Conservation (phyloP, 2,797 vertebrate genomes). For the Rhabdophis nuchalis region DNA sequence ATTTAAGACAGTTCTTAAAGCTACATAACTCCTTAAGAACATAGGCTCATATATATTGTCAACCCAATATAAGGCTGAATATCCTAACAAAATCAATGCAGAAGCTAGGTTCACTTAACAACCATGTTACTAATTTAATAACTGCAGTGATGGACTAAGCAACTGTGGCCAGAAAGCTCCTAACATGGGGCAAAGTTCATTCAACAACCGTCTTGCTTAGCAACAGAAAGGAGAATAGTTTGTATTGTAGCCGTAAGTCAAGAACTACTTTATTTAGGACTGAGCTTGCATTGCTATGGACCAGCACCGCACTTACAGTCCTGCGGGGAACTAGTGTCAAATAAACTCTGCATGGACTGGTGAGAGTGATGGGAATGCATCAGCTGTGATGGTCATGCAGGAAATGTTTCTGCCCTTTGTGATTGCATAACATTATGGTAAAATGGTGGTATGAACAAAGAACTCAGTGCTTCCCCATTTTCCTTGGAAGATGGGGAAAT, state of each 20-base stretch:
- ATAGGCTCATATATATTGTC: no score
- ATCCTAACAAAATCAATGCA: background rate
- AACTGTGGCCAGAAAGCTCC: background rate
- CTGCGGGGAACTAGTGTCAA: background rate
- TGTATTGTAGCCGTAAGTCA: background rate
- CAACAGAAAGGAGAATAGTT: no score
- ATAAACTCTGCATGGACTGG: background rate
- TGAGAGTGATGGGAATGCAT: background rate
- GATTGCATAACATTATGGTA: background rate
- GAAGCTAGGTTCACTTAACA: background rate
- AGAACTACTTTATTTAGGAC: background rate
- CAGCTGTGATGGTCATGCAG: background rate
- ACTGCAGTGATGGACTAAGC: background rate
- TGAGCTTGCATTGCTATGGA: background rate
- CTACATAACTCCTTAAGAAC: no score
- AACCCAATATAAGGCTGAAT: no score
- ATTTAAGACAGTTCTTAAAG: no score
- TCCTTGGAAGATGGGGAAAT: background rate
- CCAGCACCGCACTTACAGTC: background rate
- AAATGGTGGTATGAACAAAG: background rate
- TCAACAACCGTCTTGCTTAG: background rate
- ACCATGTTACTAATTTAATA: background rate
- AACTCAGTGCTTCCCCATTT: background rate
- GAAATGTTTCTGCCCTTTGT: background rate
- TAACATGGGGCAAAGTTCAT: background rate